Evolutionary conservation across 2,113 vertebrate species (phyloP).

Genomic region (Neodontobutis hainanensis): DNA sequence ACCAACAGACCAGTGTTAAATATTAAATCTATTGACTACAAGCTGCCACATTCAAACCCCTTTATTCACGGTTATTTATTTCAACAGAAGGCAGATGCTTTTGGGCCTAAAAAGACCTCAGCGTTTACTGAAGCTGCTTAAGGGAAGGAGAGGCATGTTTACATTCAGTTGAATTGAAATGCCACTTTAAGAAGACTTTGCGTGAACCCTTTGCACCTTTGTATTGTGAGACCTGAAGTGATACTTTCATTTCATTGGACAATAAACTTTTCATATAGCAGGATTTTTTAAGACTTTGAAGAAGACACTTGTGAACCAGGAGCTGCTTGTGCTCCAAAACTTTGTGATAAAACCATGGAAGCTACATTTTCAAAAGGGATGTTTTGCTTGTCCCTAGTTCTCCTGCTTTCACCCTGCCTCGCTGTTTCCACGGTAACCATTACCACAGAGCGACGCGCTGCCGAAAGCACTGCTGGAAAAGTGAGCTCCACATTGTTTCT

Average conservation of each 20-base stretch:
- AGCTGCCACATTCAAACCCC: constrained; percentile 38
- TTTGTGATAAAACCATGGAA: constrained; percentile 47
- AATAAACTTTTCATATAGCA: constrained; percentile 35
- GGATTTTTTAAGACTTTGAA: constrained; percentile 31
- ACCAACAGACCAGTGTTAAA: constrained; percentile 24
- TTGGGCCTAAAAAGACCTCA: constrained; percentile 54
- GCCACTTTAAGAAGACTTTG: constrained; percentile 19
- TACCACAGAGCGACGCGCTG: constrained; percentile 37
- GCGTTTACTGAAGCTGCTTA: constrained; percentile 73
- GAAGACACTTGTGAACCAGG: constrained; percentile 25
- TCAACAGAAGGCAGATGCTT: constrained; percentile 29
- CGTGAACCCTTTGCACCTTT: constrained; percentile 20
- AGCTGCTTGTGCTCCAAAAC: constrained; percentile 14
- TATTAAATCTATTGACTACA: not conserved
- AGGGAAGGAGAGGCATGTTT: constrained; percentile 61
- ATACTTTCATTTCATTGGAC: not conserved
- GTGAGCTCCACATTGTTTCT: constrained; percentile 63
- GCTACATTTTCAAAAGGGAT: constrained; percentile 31
- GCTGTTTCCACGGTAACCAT: constrained; percentile 62
- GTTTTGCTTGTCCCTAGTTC: constrained; percentile 41
- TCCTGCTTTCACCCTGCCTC: constrained; percentile 63
- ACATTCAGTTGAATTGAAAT: constrained; percentile 47
- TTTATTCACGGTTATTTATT: not conserved
- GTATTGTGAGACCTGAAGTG: not conserved
- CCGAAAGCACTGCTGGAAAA: constrained; percentile 22